These are phyloP conservation scores for Hippocampus abdominalis DNA, from an alignment of 2,113 vertebrate genomes.

Conservation along the genomic window DNA sequence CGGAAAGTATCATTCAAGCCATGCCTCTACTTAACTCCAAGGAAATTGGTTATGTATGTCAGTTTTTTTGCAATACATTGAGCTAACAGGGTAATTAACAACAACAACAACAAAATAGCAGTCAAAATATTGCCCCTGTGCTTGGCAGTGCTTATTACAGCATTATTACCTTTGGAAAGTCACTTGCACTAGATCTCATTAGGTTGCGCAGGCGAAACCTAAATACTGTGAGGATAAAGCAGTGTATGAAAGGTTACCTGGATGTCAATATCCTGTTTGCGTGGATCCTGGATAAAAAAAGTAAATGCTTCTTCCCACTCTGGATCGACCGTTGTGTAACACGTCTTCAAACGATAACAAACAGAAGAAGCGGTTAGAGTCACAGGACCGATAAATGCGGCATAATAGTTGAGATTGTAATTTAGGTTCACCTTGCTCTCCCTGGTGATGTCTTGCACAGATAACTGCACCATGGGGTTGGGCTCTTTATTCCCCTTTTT, in stretches of 20 bases:
- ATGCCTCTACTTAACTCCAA: not conserved
- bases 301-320: conserved; percentile 87
- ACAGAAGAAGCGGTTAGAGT: not conserved
- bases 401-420: not conserved
- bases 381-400: not conserved
- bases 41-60: too few species aligned
- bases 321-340: conserved; percentile 74
- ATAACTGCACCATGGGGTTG: conserved; percentile 85
- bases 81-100: too few species aligned
- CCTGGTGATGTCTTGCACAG: conserved; percentile 79
- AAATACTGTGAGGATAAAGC: not conserved
- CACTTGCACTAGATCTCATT: not conserved
- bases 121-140: too few species aligned
- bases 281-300: conserved; percentile 86
- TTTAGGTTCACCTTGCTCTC: conserved; percentile 80
- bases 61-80: too few species aligned
- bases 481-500: conserved; percentile 87
- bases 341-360: conserved; percentile 61
- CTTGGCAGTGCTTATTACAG: not conserved
- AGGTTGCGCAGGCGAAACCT: not conserved
- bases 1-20: not conserved
- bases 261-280: conserved; percentile 76
- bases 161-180: not conserved
- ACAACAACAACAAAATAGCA: too few species aligned
- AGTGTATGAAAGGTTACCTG: conserved; percentile 34